phyloP scores from a whole-genome alignment of 2,888 invertebrate species.

The Ormyrus nitidulus region DNA sequence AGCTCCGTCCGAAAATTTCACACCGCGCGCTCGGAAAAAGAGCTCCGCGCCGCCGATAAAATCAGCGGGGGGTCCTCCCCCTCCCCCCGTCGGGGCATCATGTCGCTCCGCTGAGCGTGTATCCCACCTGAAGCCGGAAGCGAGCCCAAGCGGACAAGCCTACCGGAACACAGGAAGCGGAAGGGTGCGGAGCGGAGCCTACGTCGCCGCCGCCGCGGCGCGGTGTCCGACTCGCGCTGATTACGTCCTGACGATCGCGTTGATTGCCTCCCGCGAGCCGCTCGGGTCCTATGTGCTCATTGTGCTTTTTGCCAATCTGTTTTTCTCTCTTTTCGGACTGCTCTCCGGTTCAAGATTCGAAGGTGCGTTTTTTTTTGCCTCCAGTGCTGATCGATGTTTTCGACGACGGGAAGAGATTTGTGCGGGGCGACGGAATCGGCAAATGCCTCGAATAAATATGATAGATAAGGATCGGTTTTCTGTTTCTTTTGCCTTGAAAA shows the following conservation, averaged over 20 bases:
- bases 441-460: too few species aligned
- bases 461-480: too few species aligned
- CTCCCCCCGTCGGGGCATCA: slow-evolving; percentile 58
- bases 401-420: too few species aligned
- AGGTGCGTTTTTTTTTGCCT: too few species aligned
- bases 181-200: slow-evolving; percentile 71
- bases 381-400: too few species aligned
- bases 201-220: slow-evolving; percentile 63
- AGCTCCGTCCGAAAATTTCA: too few species aligned
- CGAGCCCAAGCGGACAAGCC: slow-evolving; percentile 66
- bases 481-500: too few species aligned
- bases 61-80: slow-evolving; percentile 54
- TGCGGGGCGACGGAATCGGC: too few species aligned
- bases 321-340: too few species aligned
- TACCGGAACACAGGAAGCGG: slow-evolving; percentile 76
- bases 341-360: too few species aligned
- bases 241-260: slow-evolving; percentile 68
- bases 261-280: slow-evolving; percentile 25
- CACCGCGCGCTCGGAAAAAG: not conserved
- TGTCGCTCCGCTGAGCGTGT: slow-evolving; percentile 72
- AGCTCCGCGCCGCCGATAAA: slow-evolving; percentile 42
- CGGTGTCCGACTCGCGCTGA: slow-evolving; percentile 68
- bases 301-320: too few species aligned
- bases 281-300: too few species aligned
- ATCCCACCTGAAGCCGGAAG: slow-evolving; percentile 69